These are phyloP conservation scores for Micromys minutus DNA, from an alignment of 2,113 vertebrate genomes.

Conservation along the genomic window DNA sequence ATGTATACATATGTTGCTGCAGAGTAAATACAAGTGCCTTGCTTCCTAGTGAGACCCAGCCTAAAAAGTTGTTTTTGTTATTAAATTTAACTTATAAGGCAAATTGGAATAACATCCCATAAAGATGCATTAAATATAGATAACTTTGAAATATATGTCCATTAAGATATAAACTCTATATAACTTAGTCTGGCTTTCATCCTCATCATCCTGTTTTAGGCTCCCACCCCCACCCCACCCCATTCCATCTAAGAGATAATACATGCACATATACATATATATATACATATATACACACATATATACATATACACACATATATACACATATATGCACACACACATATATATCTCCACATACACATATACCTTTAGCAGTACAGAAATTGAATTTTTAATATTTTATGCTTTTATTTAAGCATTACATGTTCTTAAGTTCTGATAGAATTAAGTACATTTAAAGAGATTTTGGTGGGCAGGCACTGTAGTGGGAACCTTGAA, in stretches of 20 bases:
- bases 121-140: neutral
- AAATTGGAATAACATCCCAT: neutral
- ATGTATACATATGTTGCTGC: neutral
- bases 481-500: neutral
- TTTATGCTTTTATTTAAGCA: slow-evolving; percentile 12
- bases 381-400: slow-evolving; percentile 56
- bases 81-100: slow-evolving; percentile 15
- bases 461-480: neutral
- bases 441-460: slow-evolving; percentile 36
- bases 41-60: neutral
- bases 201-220: neutral
- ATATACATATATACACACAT: slow-evolving; percentile 58
- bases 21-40: neutral
- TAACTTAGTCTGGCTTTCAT: neutral
- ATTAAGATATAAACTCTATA: neutral
- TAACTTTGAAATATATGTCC: neutral
- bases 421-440: slow-evolving; percentile 14
- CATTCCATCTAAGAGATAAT: no score
- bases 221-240: neutral
- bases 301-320: slow-evolving; percentile 54
- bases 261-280: no score
- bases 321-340: no score
- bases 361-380: slow-evolving; percentile 34
- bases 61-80: neutral
- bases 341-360: no score